Base-by-base conservation (phyloP, 2,888 invertebrate species). In the Orthosia gothica region DNA sequence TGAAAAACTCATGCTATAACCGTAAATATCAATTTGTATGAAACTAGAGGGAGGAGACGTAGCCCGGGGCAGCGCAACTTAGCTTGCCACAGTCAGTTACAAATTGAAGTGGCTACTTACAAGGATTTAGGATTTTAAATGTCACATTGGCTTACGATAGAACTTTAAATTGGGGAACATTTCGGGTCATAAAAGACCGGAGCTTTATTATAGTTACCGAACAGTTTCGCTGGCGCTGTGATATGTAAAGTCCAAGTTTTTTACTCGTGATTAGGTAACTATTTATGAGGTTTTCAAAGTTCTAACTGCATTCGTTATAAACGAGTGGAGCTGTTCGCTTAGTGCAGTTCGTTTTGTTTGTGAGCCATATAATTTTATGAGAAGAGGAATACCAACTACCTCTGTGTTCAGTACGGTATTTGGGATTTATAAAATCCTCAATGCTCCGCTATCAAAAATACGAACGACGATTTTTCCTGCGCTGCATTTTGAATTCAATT, bases 11-110 rank as follows among this genome's bases (percentile, higher is more conserved):
- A 83, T 87, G 94, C 95, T 94, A 95, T 96, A 95, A 96, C 94
- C 95, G 96, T 96, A 96, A 96, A 96, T 96, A 96, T 96, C 96
- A 96, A 96, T 96, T 96, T 96, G 95, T 95, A 95, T 95, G 95
- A 94, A 95, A 94, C 96, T 94, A 94, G 94, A 92, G 93, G 95
- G 95, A 91, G 94, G 94, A 91, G 91, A 90, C 90, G 89, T 76
- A 82, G 92, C 91, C 90, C 84, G 87, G 87, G 89, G 90, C 74
- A 79, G 91, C 86, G 85, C 91, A 94, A 94, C 92, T 94, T 93
- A 88, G 82, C 87, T 90, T 91, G 91, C 89, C 86, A 88, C 90
- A 93, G 92, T 92, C 92, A 92, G 93, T 92, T 92, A 94, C 94
- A 94, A 95, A 94, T 95, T 94, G 95, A 93, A 94, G 93, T 90